phyloP scores from a whole-genome alignment of 2,113 vertebrate genomes.

The Pluvialis apricaria region DNA sequence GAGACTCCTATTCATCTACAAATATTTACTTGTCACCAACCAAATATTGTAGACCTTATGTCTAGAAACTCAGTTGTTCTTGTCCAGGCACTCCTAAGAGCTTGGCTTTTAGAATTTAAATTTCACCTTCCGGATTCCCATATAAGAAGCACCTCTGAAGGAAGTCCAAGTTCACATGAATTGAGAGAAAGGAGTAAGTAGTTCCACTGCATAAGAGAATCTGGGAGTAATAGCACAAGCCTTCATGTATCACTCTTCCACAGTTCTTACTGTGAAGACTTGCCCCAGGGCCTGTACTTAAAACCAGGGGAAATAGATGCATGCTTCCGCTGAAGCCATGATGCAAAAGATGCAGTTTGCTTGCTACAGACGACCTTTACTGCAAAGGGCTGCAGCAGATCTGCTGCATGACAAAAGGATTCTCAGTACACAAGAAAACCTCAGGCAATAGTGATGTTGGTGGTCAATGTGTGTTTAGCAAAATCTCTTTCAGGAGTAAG shows the following conservation, averaged over 20 bases:
- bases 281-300: neutral
- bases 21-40: neutral
- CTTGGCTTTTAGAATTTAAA: neutral
- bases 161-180: neutral
- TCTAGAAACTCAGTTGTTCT: neutral
- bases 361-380: neutral
- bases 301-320: neutral
- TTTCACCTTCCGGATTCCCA: neutral
- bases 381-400: neutral
- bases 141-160: neutral
- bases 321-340: neutral
- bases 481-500: neutral
- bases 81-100: neutral
- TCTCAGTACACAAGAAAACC: neutral
- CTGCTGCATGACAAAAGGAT: neutral
- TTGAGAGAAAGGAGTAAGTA: neutral
- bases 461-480: too few relatives aligned
- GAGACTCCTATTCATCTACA: neutral
- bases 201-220: neutral
- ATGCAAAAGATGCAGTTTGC: neutral
- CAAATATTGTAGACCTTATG: neutral
- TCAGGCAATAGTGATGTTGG: neutral
- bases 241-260: neutral
- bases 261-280: neutral
- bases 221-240: neutral